Conservation (phyloP, 1,140 invertebrate species). For the Episyrphus balteatus region DNA sequence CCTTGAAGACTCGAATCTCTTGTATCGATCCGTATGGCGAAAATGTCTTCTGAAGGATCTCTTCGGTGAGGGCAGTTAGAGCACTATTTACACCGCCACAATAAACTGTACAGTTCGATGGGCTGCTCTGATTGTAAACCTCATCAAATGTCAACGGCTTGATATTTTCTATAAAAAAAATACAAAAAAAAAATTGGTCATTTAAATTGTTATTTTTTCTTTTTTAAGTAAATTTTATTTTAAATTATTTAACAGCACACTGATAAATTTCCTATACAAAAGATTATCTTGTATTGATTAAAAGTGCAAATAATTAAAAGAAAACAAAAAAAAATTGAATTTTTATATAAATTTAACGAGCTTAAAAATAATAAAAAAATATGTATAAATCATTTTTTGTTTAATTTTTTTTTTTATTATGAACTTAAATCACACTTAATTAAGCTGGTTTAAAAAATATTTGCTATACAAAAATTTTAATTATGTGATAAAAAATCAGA, state of each 20-base stretch:
- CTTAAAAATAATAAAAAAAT: no score
- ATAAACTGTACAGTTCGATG: conserved; percentile 98
- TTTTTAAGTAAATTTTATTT: not conserved
- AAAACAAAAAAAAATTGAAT: no score
- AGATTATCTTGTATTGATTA: no score
- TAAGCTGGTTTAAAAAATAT: no score
- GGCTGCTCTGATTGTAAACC: conserved; percentile 96
- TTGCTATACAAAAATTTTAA: no score
- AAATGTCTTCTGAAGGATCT: conserved; percentile 95
- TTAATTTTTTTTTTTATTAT: no score
- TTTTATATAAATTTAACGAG: no score
- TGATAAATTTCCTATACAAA: no score
- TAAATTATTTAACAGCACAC: not conserved
- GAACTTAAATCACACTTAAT: no score
- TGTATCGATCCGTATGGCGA: conserved; percentile 88
- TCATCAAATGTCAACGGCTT: conserved; percentile 95
- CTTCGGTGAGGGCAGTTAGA: conserved; percentile 80
- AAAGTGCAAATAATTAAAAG: no score
- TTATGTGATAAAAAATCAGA: no score
- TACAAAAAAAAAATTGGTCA: not conserved
- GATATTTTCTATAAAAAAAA: conserved; percentile 55
- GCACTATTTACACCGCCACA: conserved; percentile 95
- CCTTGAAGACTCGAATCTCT: conserved; percentile 98
- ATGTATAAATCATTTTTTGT: no score
- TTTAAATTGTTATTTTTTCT: not conserved